Conservation (phyloP, 2,797 vertebrate species). For the Phoxinus dragarum region DNA sequence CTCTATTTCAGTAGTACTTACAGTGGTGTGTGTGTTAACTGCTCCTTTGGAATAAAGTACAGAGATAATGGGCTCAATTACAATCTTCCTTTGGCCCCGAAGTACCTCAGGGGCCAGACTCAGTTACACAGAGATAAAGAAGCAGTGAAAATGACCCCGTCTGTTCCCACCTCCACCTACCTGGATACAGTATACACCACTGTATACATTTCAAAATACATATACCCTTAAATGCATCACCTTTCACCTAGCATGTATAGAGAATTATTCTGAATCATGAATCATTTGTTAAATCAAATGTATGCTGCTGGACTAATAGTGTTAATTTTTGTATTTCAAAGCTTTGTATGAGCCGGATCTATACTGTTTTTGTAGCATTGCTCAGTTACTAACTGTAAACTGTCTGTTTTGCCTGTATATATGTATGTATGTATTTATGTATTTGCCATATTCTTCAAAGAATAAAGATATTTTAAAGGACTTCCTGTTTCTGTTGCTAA, state of each 20-base stretch:
- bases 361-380: slow-evolving; percentile 62
- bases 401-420: slow-evolving; percentile 38
- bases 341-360: slow-evolving; percentile 6
- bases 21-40: slow-evolving; percentile 16
- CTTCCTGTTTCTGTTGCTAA: slow-evolving; percentile 25
- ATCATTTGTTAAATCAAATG: slow-evolving; percentile 49
- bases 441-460: slow-evolving; percentile 60
- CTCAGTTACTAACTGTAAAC: slow-evolving; percentile 41
- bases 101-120: slow-evolving; percentile 22
- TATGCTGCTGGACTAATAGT: slow-evolving; percentile 67
- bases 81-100: slow-evolving; percentile 15
- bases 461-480: slow-evolving; percentile 66
- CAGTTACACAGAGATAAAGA: slow-evolving; percentile 21
- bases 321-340: slow-evolving; percentile 57
- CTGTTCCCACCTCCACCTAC: neutral
- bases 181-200: neutral
- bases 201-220: neutral
- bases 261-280: neutral
- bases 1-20: slow-evolving; percentile 1
- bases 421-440: slow-evolving; percentile 41
- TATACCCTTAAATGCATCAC: neutral
- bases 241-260: neutral
- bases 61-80: slow-evolving; percentile 34
- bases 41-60: slow-evolving; percentile 10
- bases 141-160: slow-evolving; percentile 29